These are phyloP conservation scores for Callyntrura guangdongensis DNA, from an alignment of 2,888 invertebrate genomes.

Conservation along the genomic window DNA sequence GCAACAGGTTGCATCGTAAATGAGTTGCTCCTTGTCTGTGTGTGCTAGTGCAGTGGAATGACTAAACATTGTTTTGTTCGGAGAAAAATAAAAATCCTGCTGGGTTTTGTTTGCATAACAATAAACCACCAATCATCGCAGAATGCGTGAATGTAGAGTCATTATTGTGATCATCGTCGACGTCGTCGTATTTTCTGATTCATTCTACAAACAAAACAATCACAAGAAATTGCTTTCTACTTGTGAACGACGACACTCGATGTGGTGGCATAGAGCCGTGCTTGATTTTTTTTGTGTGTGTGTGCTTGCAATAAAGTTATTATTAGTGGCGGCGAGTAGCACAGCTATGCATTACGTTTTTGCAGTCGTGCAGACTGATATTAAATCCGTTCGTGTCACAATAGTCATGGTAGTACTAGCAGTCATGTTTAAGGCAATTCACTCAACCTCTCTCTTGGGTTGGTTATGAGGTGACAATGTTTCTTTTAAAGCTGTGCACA, in stretches of 20 bases:
- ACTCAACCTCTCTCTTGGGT: neutral
- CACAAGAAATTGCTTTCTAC: conserved; percentile 64
- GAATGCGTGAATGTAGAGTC: neutral
- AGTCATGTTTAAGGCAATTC: neutral
- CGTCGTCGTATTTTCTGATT: no score
- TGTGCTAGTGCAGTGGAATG: no score
- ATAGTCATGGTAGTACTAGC: no score
- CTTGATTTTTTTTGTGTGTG: no score
- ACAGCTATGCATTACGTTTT: no score
- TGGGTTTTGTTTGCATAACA: conserved; percentile 71
- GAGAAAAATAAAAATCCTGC: neutral
- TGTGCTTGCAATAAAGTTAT: no score
- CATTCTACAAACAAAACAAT: conserved; percentile 63
- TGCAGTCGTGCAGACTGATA: conserved; percentile 5
- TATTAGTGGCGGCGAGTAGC: no score
- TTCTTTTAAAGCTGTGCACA: conserved; percentile 20
- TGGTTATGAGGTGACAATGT: neutral
- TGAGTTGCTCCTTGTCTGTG: no score
- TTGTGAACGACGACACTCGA: conserved; percentile 4
- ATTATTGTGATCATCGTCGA: no score
- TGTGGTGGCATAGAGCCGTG: no score
- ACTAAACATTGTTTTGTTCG: conserved; percentile 27
- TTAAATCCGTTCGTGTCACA: no score
- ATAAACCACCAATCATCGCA: neutral
- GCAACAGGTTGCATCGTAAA: conserved; percentile 44